A percentile compares a stretch with the other conserved stretches of the same genome.
phyloP scores from a whole-genome alignment of 2,888 invertebrate species.

The Coecobrya sp. region DNA sequence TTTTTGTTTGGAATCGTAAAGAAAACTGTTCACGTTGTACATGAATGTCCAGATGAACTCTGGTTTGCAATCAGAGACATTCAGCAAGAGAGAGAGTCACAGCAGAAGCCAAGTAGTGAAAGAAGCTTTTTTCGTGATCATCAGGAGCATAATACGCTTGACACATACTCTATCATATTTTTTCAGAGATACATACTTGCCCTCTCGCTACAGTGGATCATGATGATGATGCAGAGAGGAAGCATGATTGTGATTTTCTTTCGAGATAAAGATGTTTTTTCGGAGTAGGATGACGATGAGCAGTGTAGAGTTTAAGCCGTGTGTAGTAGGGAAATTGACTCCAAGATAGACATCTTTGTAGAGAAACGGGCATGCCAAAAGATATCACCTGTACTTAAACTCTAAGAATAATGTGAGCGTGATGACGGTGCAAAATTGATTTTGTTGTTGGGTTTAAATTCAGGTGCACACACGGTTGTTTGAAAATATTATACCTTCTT shows the following conservation, averaged over 20 bases:
- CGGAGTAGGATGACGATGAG: too few species aligned
- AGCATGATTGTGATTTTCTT: slow-evolving; percentile 51
- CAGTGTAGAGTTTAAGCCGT: neutral
- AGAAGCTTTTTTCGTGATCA: slow-evolving; percentile 16
- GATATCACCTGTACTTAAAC: neutral
- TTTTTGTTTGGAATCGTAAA: too few species aligned
- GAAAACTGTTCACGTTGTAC: too few species aligned
- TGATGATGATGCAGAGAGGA: slow-evolving; percentile 31
- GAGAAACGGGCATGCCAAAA: slow-evolving; percentile 7
- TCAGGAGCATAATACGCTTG: slow-evolving; percentile 42
- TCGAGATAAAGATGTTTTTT: slow-evolving; percentile 49
- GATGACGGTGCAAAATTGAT: slow-evolving; percentile 75
- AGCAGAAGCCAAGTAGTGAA: neutral
- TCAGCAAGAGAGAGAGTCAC: too few species aligned
- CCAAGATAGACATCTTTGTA: slow-evolving; percentile 20
- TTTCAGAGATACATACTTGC: neutral
- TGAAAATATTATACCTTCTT: neutral
- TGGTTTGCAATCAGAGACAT: neutral
- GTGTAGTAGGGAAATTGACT: slow-evolving; percentile 9
- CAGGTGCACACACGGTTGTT: neutral
- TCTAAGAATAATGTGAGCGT: slow-evolving; percentile 41
- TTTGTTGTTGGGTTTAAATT: neutral
- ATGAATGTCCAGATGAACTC: too few species aligned
- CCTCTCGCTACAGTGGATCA: neutral
- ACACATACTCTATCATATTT: slow-evolving; percentile 59